Conservation (phyloP, 2,888 invertebrate genomes). For the Zeuzera pyrina region DNA sequence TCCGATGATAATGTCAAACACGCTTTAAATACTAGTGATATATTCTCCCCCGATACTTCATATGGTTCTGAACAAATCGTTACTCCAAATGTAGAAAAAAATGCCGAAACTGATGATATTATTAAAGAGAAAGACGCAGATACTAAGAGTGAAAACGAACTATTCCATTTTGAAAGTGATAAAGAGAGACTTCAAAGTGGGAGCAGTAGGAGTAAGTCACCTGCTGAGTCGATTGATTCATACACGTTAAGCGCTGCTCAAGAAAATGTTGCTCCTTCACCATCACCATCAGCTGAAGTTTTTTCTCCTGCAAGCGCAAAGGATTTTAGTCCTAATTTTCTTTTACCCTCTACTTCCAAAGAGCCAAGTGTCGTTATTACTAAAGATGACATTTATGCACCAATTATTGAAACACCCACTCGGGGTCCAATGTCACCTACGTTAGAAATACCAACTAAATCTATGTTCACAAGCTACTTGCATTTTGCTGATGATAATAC, state of each 20-base stretch:
- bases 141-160: constrained; percentile 81
- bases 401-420: constrained; percentile 24
- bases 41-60: constrained; percentile 66
- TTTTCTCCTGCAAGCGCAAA: constrained; percentile 34
- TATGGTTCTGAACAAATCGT: constrained; percentile 61
- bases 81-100: constrained; percentile 55
- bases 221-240: constrained; percentile 56
- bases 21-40: constrained; percentile 48
- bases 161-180: constrained; percentile 64
- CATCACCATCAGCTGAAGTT: constrained; percentile 60
- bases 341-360: constrained; percentile 17
- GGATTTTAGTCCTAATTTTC: constrained; percentile 26
- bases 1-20: constrained; percentile 64
- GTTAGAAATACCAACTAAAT: constrained; percentile 77
- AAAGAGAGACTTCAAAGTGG: constrained; percentile 54
- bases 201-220: constrained; percentile 57
- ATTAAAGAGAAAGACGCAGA: constrained; percentile 58
- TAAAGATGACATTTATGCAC: constrained; percentile 29
- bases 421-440: constrained; percentile 74
- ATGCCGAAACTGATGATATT: constrained; percentile 44
- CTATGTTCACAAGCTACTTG: constrained; percentile 62
- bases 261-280: constrained; percentile 39
- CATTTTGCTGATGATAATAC: constrained; percentile 55
- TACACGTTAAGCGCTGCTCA: constrained; percentile 38
- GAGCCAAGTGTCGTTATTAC: constrained; percentile 26